A percentile compares a stretch with the other conserved stretches of the same genome.
phyloP scores from a whole-genome alignment of 1,140 invertebrate species.

The Sipha flava region DNA sequence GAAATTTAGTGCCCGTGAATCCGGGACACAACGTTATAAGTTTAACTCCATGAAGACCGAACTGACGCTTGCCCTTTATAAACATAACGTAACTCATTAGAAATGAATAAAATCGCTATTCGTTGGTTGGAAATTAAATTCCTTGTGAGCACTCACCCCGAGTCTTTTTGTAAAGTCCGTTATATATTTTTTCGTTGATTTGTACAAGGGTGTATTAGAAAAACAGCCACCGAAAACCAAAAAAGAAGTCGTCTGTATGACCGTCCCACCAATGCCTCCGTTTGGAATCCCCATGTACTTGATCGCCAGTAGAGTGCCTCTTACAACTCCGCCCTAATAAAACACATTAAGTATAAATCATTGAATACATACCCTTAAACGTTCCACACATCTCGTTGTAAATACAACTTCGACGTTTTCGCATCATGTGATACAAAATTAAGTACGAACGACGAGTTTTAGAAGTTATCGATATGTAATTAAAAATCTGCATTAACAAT shows the following conservation, averaged over 20 bases:
- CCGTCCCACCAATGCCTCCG: constrained; percentile 43
- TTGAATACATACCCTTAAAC: too few relatives aligned
- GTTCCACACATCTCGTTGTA: too few relatives aligned
- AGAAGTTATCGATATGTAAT: too few relatives aligned
- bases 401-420: too few relatives aligned
- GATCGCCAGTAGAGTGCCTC: constrained; percentile 41
- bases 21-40: not conserved
- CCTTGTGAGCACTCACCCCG: constrained; percentile 39
- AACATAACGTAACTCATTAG: not conserved
- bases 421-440: too few relatives aligned
- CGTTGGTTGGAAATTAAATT: too few relatives aligned
- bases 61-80: not conserved
- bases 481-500: too few relatives aligned
- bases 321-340: constrained; percentile 39
- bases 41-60: not conserved
- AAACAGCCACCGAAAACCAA: constrained; percentile 30
- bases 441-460: too few relatives aligned
- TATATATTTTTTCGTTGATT: constrained; percentile 46
- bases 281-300: constrained; percentile 44
- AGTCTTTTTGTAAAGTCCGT: constrained; percentile 45
- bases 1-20: not conserved
- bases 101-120: too few relatives aligned
- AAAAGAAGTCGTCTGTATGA: constrained; percentile 43
- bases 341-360: constrained; percentile 36
- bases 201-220: constrained; percentile 46